phyloP scores from a whole-genome alignment of 2,113 vertebrate genomes.

The Suricata suricatta region DNA sequence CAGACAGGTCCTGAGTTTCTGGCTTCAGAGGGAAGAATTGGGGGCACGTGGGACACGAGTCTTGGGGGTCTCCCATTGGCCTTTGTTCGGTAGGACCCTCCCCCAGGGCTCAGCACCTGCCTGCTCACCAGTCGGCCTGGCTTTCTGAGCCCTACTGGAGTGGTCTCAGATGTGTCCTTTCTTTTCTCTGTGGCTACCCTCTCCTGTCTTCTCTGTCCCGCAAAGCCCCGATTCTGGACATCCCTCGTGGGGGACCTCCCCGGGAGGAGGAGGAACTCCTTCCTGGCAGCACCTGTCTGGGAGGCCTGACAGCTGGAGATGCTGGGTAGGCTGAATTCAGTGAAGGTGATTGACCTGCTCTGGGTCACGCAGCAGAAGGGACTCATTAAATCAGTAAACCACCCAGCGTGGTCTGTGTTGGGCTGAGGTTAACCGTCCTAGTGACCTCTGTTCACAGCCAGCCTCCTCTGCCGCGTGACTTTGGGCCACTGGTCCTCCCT shows the following conservation, averaged over 20 bases:
- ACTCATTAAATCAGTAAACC: not conserved
- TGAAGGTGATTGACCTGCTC: not conserved
- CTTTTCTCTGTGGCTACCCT: not conserved
- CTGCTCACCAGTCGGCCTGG: not conserved
- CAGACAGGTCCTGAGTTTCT: not conserved
- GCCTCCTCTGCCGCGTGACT: not conserved
- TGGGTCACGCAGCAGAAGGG: not conserved
- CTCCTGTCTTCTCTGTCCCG: not conserved
- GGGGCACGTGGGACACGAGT: not conserved
- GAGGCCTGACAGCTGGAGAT: not conserved
- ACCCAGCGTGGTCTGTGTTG: not conserved
- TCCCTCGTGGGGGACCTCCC: not conserved
- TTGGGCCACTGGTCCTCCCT: not conserved
- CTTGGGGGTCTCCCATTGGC: not conserved
- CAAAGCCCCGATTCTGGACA: not conserved
- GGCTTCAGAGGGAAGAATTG: too few relatives aligned
- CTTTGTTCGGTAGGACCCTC: not conserved
- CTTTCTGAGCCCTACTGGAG: too few relatives aligned
- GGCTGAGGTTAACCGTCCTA: not conserved
- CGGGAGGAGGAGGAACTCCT: not conserved
- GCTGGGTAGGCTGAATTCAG: not conserved
- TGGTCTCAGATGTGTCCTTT: rapidly evolving
- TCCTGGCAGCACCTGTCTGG: not conserved
- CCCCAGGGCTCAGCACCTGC: not conserved
- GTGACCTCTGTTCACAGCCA: not conserved